Evolutionary conservation across 1,140 invertebrate genomes (phyloP).

Genomic region (Camponotus floridanus): DNA sequence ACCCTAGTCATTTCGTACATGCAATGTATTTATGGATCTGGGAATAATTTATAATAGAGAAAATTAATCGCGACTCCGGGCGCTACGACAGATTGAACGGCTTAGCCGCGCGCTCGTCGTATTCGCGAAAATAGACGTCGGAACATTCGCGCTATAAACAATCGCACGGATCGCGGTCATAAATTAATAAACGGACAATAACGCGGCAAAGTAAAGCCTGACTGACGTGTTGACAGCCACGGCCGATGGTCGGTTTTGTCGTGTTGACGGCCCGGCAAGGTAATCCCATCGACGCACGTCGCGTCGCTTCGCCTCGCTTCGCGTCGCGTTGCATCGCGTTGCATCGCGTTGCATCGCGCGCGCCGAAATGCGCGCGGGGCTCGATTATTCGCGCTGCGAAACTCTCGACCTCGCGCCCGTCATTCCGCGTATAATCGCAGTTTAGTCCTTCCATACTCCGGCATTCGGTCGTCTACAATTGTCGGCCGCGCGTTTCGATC

Average conservation of each 20-base stretch:
- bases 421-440: slow-evolving; percentile 53
- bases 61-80: slow-evolving; percentile 4
- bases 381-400: slow-evolving; percentile 52
- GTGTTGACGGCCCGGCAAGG: slow-evolving; percentile 46
- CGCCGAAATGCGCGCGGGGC: slow-evolving; percentile 31
- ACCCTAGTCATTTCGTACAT: not conserved
- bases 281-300: slow-evolving; percentile 52
- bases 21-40: not conserved
- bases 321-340: slow-evolving; percentile 9
- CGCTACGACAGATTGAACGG: not conserved
- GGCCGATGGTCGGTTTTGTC: slow-evolving; percentile 63
- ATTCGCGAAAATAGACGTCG: not conserved
- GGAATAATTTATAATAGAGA: slow-evolving; percentile 49
- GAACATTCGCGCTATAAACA: slow-evolving; percentile 49
- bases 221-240: slow-evolving; percentile 60
- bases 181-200: slow-evolving; percentile 69
- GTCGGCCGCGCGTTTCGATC: slow-evolving; percentile 24
- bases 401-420: slow-evolving; percentile 51
- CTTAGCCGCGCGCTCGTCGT: not conserved
- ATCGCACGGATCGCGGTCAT: slow-evolving; percentile 53
- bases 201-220: slow-evolving; percentile 61
- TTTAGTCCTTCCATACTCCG: slow-evolving; percentile 54
- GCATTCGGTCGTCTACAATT: slow-evolving; percentile 24
- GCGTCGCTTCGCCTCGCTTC: slow-evolving; percentile 26
- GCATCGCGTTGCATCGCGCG: not conserved